phyloP scores from a whole-genome alignment of 2,797 vertebrate genomes.

The Myotis vivesi region DNA sequence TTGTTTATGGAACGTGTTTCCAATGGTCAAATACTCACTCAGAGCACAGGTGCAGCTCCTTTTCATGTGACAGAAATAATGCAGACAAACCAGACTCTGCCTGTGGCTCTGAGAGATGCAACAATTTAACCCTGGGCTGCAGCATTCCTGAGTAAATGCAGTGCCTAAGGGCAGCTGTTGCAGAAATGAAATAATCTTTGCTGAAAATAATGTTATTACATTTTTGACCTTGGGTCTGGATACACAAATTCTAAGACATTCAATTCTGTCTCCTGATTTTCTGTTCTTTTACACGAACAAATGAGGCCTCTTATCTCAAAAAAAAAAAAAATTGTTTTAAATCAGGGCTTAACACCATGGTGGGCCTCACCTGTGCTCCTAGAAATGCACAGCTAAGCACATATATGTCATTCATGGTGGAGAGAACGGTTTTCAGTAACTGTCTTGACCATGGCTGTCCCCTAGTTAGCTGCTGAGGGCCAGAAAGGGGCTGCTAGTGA shows the following conservation, averaged over 20 bases:
- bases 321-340: background rate
- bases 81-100: too few species aligned
- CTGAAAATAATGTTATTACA: background rate
- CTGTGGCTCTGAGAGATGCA: background rate
- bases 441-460: background rate
- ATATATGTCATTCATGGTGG: too few species aligned
- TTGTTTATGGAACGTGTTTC: background rate
- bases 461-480: background rate
- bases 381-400: background rate
- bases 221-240: background rate
- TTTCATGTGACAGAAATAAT: background rate
- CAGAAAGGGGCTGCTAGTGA: background rate
- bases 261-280: background rate
- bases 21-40: background rate
- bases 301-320: background rate
- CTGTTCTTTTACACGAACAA: background rate
- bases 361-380: background rate
- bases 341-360: background rate
- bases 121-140: background rate
- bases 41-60: background rate
- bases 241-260: background rate
- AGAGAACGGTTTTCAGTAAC: rapidly evolving
- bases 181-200: background rate
- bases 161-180: background rate
- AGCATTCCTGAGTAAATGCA: background rate